Evolutionary conservation across 2,797 vertebrate species (phyloP).

Genomic region (Myripristis murdjan): DNA sequence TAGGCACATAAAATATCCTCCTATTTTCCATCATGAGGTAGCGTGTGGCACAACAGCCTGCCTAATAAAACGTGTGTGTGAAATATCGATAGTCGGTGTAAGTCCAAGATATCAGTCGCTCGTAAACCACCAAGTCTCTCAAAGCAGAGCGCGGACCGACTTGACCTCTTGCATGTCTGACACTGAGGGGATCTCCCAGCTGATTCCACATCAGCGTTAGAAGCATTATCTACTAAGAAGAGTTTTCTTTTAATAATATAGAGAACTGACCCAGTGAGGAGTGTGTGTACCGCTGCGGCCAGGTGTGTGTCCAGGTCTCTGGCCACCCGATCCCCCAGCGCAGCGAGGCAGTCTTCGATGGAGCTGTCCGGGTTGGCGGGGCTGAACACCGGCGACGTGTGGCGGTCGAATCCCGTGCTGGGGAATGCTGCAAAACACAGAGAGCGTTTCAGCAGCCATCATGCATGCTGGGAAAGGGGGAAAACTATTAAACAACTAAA

Average conservation of each 20-base stretch:
- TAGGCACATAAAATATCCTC: background rate
- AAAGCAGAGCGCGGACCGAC: background rate
- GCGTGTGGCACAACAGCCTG: background rate
- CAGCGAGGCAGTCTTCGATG: slow-evolving; percentile 92
- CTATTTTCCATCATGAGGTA: background rate
- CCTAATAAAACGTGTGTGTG: background rate
- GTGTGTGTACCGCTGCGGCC: slow-evolving; percentile 82
- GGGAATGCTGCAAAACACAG: slow-evolving; percentile 84
- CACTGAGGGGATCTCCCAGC: background rate
- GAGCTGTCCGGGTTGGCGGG: slow-evolving; percentile 91
- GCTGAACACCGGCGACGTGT: slow-evolving; percentile 92
- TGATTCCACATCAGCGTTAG: background rate
- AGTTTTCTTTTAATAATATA: no score
- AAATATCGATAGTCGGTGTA: background rate
- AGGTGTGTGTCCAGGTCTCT: slow-evolving; percentile 87
- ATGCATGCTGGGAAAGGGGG: no score
- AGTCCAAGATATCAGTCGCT: background rate
- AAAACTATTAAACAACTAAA: no score
- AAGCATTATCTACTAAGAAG: background rate
- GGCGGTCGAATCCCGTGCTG: slow-evolving; percentile 90
- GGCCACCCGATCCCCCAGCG: slow-evolving; percentile 87
- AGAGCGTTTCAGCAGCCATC: no score
- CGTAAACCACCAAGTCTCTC: background rate
- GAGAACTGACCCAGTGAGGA: slow-evolving; percentile 90
- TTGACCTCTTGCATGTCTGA: background rate